Conservation (phyloP, 2,797 vertebrate species). For the Vireo griseus region DNA sequence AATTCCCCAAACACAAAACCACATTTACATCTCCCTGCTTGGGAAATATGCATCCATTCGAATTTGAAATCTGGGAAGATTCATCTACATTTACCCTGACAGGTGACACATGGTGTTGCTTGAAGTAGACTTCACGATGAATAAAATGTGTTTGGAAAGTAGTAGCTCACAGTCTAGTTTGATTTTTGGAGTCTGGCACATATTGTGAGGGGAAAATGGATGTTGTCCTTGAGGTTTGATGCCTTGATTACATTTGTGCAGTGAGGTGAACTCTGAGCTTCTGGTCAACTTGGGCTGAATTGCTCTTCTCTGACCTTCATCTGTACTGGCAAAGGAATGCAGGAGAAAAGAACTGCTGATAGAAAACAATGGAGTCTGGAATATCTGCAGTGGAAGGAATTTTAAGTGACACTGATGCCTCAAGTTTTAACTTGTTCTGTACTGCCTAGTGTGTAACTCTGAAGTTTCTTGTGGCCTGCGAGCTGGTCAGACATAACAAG, state of each 20-base stretch:
- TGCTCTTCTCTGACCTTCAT: not conserved
- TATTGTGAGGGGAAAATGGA: not conserved
- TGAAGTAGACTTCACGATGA: not conserved
- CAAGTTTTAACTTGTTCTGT: too few species aligned
- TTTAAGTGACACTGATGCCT: not conserved
- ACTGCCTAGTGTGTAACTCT: too few species aligned
- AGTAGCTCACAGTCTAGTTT: not conserved
- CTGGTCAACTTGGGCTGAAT: not conserved
- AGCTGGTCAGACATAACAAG: too few species aligned
- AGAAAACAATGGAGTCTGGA: not conserved
- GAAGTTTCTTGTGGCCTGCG: too few species aligned
- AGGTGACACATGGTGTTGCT: not conserved
- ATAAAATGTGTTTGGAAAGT: not conserved
- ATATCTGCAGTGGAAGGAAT: not conserved
- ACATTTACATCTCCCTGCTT: not conserved
- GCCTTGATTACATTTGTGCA: not conserved
- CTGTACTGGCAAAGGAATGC: not conserved
- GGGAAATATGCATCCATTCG: not conserved
- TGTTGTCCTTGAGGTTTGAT: not conserved
- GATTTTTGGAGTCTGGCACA: not conserved
- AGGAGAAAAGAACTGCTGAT: not conserved
- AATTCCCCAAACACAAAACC: not conserved
- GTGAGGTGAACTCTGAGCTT: not conserved
- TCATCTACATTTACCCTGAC: not conserved
- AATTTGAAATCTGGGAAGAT: not conserved